These are phyloP conservation scores for Rhabdornis inornatus DNA, from an alignment of 2,113 vertebrate species.

Conservation along the genomic window DNA sequence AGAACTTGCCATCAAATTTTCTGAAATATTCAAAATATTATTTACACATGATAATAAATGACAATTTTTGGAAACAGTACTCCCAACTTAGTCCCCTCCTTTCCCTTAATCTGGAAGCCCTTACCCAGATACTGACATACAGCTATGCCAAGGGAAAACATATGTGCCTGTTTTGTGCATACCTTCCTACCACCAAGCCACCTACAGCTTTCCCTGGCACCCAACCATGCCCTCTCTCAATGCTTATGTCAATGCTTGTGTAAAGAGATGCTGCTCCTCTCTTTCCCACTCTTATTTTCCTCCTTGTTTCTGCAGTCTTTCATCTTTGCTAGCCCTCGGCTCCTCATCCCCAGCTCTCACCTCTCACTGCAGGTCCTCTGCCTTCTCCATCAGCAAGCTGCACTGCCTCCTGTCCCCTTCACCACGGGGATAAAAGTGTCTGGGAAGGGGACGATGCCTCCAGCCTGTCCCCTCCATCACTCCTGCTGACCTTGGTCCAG, in stretches of 20 bases:
- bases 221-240: background rate
- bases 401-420: fast-evolving
- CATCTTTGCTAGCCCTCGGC: background rate
- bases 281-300: background rate
- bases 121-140: background rate
- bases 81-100: background rate
- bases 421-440: fast-evolving
- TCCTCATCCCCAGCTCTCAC: fast-evolving
- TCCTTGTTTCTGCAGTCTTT: background rate
- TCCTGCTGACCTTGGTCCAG: background rate
- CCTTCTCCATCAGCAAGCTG: fast-evolving
- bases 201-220: background rate
- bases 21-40: background rate
- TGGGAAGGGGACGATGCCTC: fast-evolving
- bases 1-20: background rate
- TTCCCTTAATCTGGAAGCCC: background rate
- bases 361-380: fast-evolving
- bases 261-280: background rate
- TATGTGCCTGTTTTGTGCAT: background rate
- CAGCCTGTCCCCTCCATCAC: fast-evolving
- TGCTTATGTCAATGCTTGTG: background rate
- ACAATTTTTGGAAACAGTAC: background rate
- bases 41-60: background rate
- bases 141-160: background rate
- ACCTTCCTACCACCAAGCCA: background rate